Evolutionary conservation across 2,888 invertebrate genomes (phyloP).

Genomic region (Spilarctia lutea): DNA sequence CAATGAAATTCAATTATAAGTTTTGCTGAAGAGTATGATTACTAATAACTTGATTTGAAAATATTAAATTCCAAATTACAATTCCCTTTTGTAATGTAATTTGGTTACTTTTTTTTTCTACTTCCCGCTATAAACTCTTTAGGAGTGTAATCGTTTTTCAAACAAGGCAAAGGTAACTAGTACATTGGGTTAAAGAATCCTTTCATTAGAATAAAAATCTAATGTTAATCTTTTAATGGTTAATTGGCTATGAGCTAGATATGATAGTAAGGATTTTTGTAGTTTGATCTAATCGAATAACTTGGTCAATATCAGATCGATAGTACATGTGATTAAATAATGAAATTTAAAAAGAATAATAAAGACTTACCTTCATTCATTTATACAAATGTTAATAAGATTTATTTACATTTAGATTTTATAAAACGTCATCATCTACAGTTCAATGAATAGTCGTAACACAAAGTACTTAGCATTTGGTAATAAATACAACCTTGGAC

Average conservation of each 20-base stretch:
- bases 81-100: no score
- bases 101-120: no score
- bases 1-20: neutral
- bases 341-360: neutral
- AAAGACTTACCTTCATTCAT: neutral
- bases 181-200: no score
- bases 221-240: neutral
- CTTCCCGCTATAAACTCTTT: no score
- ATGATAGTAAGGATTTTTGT: no score
- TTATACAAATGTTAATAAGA: neutral
- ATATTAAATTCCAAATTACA: no score
- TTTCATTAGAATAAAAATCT: neutral
- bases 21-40: neutral
- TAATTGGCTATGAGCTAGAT: neutral
- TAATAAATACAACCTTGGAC: conserved; percentile 5
- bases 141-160: no score
- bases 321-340: neutral
- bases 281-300: neutral
- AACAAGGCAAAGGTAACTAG: no score
- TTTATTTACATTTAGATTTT: neutral
- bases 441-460: neutral
- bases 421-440: neutral
- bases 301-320: neutral
- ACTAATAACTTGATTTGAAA: neutral
- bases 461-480: neutral